These are phyloP conservation scores for Smutsia gigantea DNA, from an alignment of 2,797 vertebrate species.

Conservation along the genomic window DNA sequence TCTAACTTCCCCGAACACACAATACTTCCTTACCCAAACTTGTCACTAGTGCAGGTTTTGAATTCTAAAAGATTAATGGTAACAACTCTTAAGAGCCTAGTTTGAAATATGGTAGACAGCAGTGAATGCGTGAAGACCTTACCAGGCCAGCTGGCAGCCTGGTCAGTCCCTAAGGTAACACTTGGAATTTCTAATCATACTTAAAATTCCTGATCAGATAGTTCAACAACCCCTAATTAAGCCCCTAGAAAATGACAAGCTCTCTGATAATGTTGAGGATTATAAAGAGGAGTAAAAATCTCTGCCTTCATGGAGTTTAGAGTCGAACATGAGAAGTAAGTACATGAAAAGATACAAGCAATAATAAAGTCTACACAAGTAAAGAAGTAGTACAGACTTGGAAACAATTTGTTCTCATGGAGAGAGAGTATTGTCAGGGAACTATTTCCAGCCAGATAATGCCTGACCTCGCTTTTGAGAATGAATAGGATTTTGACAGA, in stretches of 20 bases:
- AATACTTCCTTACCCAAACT: not conserved
- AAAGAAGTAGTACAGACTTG: not conserved
- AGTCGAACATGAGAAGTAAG: not conserved
- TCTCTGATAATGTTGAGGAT: not conserved
- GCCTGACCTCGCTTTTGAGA: not conserved
- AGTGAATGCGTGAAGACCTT: not conserved
- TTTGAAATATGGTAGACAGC: not conserved
- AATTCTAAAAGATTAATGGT: not conserved
- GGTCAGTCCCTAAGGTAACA: not conserved
- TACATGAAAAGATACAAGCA: not conserved
- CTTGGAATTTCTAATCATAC: not conserved
- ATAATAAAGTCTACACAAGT: not conserved
- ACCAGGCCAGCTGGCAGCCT: not conserved
- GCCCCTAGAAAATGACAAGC: not conserved
- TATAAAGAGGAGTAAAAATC: not conserved
- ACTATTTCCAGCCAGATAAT: not conserved
- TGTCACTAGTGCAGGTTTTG: not conserved
- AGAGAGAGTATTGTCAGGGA: not conserved
- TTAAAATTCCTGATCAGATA: not conserved
- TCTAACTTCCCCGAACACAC: not conserved
- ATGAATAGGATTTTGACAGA: not conserved
- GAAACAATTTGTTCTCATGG: not conserved
- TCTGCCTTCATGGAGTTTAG: not conserved
- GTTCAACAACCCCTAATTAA: not conserved
- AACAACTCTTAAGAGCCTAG: not conserved